Percentiles rank a stretch among this genome's conserved stretches.
phyloP scores from a whole-genome alignment of 2,797 vertebrate genomes.

The Paramormyrops hopkinsi region DNA sequence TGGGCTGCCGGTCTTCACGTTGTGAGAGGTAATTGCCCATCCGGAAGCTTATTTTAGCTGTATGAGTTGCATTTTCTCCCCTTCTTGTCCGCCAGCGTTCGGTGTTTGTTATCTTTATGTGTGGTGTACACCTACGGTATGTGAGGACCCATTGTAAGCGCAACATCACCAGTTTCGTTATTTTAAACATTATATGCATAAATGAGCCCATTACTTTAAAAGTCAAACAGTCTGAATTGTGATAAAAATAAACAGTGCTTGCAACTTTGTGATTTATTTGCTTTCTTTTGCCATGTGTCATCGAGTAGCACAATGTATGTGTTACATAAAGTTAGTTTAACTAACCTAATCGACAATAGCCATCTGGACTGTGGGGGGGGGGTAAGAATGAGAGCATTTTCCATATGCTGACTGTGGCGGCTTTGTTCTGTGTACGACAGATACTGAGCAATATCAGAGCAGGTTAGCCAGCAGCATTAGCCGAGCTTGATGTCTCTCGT shows the following conservation, averaged over 20 bases:
- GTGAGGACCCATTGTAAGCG: neutral
- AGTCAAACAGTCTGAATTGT: neutral
- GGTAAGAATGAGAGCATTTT: neutral
- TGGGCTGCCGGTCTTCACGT: neutral
- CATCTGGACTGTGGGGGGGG: neutral
- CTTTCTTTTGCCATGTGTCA: neutral
- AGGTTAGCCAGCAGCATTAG: neutral
- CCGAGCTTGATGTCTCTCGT: neutral
- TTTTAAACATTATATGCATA: neutral
- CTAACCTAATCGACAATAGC: constrained; percentile 4
- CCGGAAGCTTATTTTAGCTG: neutral
- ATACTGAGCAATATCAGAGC: neutral
- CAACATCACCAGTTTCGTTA: neutral
- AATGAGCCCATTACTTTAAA: neutral
- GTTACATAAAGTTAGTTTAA: neutral
- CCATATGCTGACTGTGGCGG: neutral
- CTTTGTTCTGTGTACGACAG: neutral
- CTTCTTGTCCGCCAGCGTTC: neutral
- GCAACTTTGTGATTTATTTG: neutral
- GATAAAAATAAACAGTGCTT: constrained; percentile 1
- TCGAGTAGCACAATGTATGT: neutral
- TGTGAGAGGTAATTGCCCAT: neutral
- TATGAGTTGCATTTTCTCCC: neutral
- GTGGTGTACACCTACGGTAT: neutral
- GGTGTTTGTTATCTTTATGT: neutral